Evolutionary conservation across 2,113 vertebrate genomes (phyloP).

Genomic region (Dicrurus megarhynchus): DNA sequence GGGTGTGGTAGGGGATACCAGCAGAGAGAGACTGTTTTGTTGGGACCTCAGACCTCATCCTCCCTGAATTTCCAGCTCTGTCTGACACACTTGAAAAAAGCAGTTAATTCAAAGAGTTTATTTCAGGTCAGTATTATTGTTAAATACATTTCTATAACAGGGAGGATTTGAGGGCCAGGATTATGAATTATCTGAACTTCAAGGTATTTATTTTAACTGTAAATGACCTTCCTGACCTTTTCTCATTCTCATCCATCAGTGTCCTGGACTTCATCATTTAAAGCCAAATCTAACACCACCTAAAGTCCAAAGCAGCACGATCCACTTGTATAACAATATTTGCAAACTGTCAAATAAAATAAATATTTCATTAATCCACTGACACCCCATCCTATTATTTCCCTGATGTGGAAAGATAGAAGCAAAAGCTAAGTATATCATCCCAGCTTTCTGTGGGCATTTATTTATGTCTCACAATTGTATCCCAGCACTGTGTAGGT

Average conservation of each 20-base stretch:
- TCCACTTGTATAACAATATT: background rate
- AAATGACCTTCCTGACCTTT: slow-evolving; percentile 45
- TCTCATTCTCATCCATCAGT: slow-evolving; percentile 55
- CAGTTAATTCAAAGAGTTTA: slow-evolving; percentile 69
- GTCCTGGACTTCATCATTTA: slow-evolving; percentile 58
- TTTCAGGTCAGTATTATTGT: slow-evolving; percentile 30
- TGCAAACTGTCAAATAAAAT: slow-evolving; percentile 54
- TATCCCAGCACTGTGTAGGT: background rate
- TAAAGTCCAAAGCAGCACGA: background rate
- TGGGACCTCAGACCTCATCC: slow-evolving; percentile 27
- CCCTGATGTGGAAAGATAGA: slow-evolving; percentile 44
- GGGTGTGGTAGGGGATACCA: background rate
- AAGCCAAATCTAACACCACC: slow-evolving; percentile 16
- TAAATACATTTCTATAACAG: slow-evolving; percentile 12
- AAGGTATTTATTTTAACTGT: slow-evolving; percentile 66
- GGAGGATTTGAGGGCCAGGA: slow-evolving; percentile 12
- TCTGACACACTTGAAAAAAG: slow-evolving; percentile 59
- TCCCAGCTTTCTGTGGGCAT: slow-evolving; percentile 13
- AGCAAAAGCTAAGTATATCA: background rate
- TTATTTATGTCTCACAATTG: slow-evolving; percentile 23
- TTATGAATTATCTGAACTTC: slow-evolving; percentile 32
- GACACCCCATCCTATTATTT: slow-evolving; percentile 39
- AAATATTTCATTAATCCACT: slow-evolving; percentile 61
- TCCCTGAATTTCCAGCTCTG: slow-evolving; percentile 46
- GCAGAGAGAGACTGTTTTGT: slow-evolving; percentile 29